Evolutionary conservation across 2,797 vertebrate species (phyloP), one percentile per base, ranked within the genome.

Genomic region (Enteromius mattozi): DNA sequence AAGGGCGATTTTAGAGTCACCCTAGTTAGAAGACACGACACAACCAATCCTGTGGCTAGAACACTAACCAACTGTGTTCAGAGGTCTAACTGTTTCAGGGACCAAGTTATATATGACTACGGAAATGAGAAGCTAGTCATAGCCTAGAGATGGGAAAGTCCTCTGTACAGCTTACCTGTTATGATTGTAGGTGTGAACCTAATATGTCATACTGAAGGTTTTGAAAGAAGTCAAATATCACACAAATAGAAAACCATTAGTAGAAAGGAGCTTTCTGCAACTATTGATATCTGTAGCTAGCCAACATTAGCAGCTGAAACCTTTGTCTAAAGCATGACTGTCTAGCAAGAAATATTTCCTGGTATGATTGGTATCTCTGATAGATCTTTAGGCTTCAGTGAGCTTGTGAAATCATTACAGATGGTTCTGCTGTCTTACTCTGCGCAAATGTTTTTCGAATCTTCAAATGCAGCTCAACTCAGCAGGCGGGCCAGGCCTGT

Each of bases 301-400:
- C 4, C 19, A 61, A 17, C 19, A 33, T 49, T 51, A 68, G 30
- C 33, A 49, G 42, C 56, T 74, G 14, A 49, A 33, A 35, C 19
- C 0, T 59, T 21, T 47, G 6, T 14, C 56, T 65, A 65, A 9
- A 27, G 14, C 21, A 40, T 13, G 59, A 51, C 14, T 40, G 14
- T 54, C 42, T 66, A 7, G 59, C 1, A n/a, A 37, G 40, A 3
- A 63, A 6, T 21, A 0, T 63, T 81, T 72, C 12, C 40, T 72
- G 33, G 49, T n/a, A 59, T 70, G 30, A 68, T 80, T 2, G 2
- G 27, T 49, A 37, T 75, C 42, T 82, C 9, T 19, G 16, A 51
- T 35, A 65, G 40, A 81, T 72, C 69, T 63, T 47, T 12, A 33
- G 17, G 33, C 33, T 70, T 81, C n/a, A 61, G 24, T 81, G 71